Conservation (phyloP, 2,797 vertebrate species). For the Momotus momota region DNA sequence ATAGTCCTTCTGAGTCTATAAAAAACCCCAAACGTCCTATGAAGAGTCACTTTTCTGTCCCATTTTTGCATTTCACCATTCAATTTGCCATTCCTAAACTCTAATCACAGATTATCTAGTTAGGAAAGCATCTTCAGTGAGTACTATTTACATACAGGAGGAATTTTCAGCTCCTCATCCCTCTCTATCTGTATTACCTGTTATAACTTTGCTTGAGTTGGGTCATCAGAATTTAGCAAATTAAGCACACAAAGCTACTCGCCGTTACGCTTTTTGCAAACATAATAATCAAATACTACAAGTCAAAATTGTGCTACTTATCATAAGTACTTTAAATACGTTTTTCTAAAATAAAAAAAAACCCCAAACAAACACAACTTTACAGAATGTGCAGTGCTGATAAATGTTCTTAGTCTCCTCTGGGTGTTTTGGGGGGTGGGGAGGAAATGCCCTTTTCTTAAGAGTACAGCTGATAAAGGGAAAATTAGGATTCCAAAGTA, state of each 20-base stretch:
- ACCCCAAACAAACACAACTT: neutral
- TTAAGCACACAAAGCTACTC: neutral
- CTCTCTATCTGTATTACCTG: neutral
- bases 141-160: neutral
- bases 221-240: neutral
- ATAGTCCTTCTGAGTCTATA: conserved; percentile 34
- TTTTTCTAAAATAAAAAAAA: neutral
- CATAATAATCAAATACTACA: neutral
- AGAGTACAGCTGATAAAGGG: neutral
- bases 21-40: neutral
- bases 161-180: neutral
- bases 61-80: neutral
- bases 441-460: neutral
- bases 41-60: neutral
- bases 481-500: neutral
- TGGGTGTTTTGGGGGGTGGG: neutral
- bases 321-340: neutral
- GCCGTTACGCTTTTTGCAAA: neutral
- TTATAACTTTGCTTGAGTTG: neutral
- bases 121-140: neutral
- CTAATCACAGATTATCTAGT: neutral
- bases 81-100: conserved; percentile 14
- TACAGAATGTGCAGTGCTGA: neutral
- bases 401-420: neutral
- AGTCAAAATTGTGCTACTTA: neutral